Evolutionary conservation across 2,113 vertebrate species (phyloP).

Genomic region (Haemorhous mexicanus): DNA sequence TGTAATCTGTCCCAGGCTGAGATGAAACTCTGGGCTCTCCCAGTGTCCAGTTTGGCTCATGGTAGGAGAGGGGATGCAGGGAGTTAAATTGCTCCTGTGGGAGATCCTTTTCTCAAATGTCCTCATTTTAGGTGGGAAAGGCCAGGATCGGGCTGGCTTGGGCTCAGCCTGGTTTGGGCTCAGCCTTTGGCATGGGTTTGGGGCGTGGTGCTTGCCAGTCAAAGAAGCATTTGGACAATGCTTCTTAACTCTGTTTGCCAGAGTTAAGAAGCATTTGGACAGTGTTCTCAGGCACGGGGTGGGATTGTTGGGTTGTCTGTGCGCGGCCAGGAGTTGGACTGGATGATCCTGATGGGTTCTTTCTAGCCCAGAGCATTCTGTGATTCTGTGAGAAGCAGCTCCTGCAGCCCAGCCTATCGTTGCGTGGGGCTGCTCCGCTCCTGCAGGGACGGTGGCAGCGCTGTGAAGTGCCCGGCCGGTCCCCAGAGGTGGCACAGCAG

Average conservation of each 20-base stretch:
- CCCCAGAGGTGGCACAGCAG: not conserved
- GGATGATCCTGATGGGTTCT: not conserved
- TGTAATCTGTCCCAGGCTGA: not conserved
- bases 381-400: not conserved
- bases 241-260: too few species aligned
- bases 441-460: not conserved
- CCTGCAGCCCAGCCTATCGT: fast-evolving
- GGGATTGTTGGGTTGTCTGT: not conserved
- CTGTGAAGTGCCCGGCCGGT: fast-evolving
- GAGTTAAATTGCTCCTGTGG: not conserved
- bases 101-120: not conserved
- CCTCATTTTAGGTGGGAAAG: not conserved
- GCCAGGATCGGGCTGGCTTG: fast-evolving
- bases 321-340: not conserved
- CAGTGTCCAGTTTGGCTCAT: fast-evolving
- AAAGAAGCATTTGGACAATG: fast-evolving
- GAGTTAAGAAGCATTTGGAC: not conserved
- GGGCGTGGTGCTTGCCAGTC: not conserved
- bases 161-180: not conserved
- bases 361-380: not conserved
- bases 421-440: not conserved
- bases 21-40: not conserved
- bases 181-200: not conserved
- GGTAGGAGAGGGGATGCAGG: not conserved
- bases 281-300: not conserved